Base-by-base conservation (phyloP, 2,113 vertebrate genomes). In the Anhinga anhinga region DNA sequence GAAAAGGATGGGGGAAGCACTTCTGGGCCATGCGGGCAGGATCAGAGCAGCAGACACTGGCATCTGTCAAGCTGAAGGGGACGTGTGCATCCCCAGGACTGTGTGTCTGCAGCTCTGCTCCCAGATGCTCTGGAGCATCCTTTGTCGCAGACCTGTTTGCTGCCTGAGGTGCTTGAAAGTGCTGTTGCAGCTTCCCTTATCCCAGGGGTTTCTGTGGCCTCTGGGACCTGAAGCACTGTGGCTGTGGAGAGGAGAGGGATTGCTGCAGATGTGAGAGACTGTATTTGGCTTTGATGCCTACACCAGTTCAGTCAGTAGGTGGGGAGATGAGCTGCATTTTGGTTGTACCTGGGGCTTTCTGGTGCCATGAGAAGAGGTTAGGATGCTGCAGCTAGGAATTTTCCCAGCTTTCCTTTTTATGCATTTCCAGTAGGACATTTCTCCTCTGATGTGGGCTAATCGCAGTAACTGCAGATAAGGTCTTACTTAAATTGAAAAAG, bases 131-230 rank as follows among this genome's bases (percentile, higher is more conserved):
- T 20, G 61, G 29, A 34, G 62, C 25, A 3, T 27, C 32, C 44
- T 7, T 30, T 34, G 23, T 20, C 67, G 5, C n/a, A 59, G 47
- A 18, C 14, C 38, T 5, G 3, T 4, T 61, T 42, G 14, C 21
- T 65, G 11, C 1, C 34, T 17, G 42, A 42, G 63, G 26, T 70
- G 16, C 52, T 30, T 38, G 17, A 18, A 20, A 45, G 40, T 9
- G 22, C 22, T 2, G 5, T 22, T 63, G 45, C 52, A 62, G 15
- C 42, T 52, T 61, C 45, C 78, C 15, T 61, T 32, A 5, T 7
- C 27, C 4, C 0, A 0, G 11, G 5, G 44, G 4, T 19, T 65
- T 61, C 55, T 9, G 10, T n/a, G 83, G 30, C 4, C 1, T 13
- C 22, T 26, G 72, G 42, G 29, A 42, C 38, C 44, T 29, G 67